Evolutionary conservation across 2,888 invertebrate species (phyloP).

Genomic region (Mythimna pallens): DNA sequence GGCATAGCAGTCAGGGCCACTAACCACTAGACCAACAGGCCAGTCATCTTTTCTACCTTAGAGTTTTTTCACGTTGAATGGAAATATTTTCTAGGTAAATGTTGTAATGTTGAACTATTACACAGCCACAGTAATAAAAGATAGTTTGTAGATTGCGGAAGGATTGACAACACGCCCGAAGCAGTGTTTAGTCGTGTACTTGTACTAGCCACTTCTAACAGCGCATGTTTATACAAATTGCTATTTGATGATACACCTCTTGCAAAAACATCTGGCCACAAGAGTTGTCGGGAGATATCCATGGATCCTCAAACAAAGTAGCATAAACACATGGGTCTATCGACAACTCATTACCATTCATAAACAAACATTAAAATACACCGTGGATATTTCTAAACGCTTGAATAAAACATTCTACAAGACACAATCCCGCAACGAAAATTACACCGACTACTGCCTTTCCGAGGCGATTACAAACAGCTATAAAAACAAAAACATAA

Average conservation of each 20-base stretch:
- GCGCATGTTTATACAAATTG: conserved; percentile 18
- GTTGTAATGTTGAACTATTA: not conserved
- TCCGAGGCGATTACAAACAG: conserved; percentile 76
- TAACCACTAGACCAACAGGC: too few relatives aligned
- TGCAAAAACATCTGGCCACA: conserved; percentile 32
- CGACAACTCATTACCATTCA: conserved; percentile 72
- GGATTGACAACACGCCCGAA: conserved; percentile 25
- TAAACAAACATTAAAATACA: conserved; percentile 75
- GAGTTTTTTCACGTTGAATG: not conserved
- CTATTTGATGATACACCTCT: conserved; percentile 21
- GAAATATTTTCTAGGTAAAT: not conserved
- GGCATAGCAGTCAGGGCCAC: too few relatives aligned
- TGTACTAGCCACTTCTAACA: not conserved
- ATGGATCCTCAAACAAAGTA: conserved; percentile 26
- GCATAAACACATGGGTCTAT: conserved; percentile 46
- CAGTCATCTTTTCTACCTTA: too few relatives aligned
- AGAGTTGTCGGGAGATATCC: conserved; percentile 31
- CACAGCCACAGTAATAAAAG: not conserved
- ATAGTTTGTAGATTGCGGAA: not conserved
- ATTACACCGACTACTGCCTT: conserved; percentile 74
- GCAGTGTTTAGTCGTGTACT: not conserved
- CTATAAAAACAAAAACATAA: conserved; percentile 81
- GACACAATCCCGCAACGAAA: conserved; percentile 77
- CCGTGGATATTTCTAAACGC: conserved; percentile 72
- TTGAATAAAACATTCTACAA: conserved; percentile 81